Evolutionary conservation across 2,888 invertebrate genomes (phyloP), one percentile per base, ranked within the genome.

Genomic region (Ethmia dodecea): DNA sequence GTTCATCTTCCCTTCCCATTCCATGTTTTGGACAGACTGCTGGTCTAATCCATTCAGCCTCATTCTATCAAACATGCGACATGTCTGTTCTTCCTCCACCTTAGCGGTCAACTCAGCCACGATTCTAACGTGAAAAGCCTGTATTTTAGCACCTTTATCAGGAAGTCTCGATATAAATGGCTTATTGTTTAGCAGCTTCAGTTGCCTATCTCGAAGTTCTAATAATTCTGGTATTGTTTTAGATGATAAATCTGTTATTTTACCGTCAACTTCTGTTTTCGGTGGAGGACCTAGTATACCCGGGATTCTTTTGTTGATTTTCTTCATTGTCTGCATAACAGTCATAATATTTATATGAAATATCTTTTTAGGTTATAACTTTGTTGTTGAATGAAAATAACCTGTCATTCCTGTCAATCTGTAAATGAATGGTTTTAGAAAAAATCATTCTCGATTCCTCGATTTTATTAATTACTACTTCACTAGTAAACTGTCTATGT

Each of bases 141-240:
- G 65, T 38, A 91, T 87, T 67, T 88, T 90, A 13, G 71, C 77
- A 13, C 91, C 91, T 58, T 88, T 89, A 49, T 91, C 91, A 0
- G 87, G 70, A 35, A 91, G 66, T 57, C 84, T 89, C 1, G 55
- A 63, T 20, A 89, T 64, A 44, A 91, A 89, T 16, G 44, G 40
- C 45, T 89, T 90, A 51, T 84, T 83, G 28, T 61, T 69, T 9
- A 90, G 55, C 20, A 90, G 67, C 61, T 88, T 89, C 26, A 79
- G 49, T 56, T 90, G 90, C 26, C 90, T 78, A 30, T 88, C 81
- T 31, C 87, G 64, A 18, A 90, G 60, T 50, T 90, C 90, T 18
- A 68, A 31, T 14, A 90, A 63, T 59, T 89, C 88, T 24, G 71
- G 52, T 39, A 75, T 65, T 10, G 69, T 67, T 66, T 87, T 88